Conservation (phyloP, 53 echinoderm and acorn worm genomes). For the Stichopus horrens region DNA sequence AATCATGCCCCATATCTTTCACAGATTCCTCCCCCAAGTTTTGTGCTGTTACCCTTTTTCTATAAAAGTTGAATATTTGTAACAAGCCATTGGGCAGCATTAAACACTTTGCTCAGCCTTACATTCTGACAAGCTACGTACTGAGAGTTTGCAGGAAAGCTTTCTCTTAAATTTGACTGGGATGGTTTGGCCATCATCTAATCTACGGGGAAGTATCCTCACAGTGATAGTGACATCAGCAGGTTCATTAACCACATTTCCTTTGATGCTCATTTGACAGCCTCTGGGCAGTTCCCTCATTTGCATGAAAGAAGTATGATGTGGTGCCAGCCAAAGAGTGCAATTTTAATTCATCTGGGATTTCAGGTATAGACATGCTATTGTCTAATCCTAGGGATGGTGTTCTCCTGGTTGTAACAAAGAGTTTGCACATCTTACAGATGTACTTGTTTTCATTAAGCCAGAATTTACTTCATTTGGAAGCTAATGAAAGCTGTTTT, state of each 20-base stretch:
- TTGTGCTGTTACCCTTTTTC: constrained; percentile 30
- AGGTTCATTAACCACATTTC: constrained; percentile 55
- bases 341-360: constrained; percentile 43
- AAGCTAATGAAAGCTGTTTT: not conserved
- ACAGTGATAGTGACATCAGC: constrained; percentile 40
- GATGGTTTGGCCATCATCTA: constrained; percentile 40
- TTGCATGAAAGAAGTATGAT: constrained; percentile 53
- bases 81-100: constrained; percentile 58
- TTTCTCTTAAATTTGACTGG: constrained; percentile 58
- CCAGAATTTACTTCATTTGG: not conserved
- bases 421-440: constrained; percentile 44
- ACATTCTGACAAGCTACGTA: constrained; percentile 53
- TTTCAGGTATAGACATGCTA: constrained; percentile 36
- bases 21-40: not conserved
- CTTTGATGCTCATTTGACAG: constrained; percentile 41
- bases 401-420: constrained; percentile 32
- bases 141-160: constrained; percentile 46
- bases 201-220: constrained; percentile 41
- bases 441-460: not conserved
- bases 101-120: constrained; percentile 53
- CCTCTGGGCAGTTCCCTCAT: constrained; percentile 54
- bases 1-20: constrained; percentile 21
- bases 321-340: constrained; percentile 44
- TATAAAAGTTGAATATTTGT: constrained; percentile 39
- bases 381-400: constrained; percentile 42